These are phyloP conservation scores for Agriopis marginaria DNA, from an alignment of 2,888 invertebrate genomes.

Conservation along the genomic window DNA sequence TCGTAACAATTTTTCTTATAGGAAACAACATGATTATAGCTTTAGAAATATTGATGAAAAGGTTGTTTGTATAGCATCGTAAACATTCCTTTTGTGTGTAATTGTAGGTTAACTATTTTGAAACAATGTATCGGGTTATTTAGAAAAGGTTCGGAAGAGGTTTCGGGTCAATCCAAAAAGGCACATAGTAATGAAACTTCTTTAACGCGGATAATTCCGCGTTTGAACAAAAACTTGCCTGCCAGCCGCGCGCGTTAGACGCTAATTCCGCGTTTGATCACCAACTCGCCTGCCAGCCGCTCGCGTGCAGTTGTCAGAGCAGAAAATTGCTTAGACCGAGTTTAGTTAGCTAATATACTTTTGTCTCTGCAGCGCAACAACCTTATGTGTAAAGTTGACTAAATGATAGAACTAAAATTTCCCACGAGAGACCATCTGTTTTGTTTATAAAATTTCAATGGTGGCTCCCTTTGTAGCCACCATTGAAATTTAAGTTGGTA, in stretches of 20 bases:
- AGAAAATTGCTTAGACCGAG: too few relatives aligned
- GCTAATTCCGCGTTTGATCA: too few relatives aligned
- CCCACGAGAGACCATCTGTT: background rate
- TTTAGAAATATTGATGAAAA: too few relatives aligned
- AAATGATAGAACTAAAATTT: background rate
- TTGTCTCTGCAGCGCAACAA: too few relatives aligned
- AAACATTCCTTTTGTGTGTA: slow-evolving; percentile 9
- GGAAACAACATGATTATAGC: too few relatives aligned
- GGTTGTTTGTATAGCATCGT: background rate
- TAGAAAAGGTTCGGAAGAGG: background rate
- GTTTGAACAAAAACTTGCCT: too few relatives aligned
- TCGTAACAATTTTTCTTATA: background rate
- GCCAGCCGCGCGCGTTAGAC: too few relatives aligned
- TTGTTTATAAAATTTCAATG: background rate
- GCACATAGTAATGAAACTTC: background rate
- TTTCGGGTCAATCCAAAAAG: background rate
- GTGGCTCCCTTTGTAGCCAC: too few relatives aligned
- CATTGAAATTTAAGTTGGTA: background rate
- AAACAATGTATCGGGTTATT: background rate
- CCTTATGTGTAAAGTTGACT: background rate
- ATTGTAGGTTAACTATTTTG: background rate
- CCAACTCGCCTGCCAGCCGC: too few relatives aligned
- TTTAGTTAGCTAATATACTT: too few relatives aligned
- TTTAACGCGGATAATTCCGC: too few relatives aligned
- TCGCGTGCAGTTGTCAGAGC: too few relatives aligned